phyloP scores from a whole-genome alignment of 2,888 invertebrate genomes.

The Eupithecia exiguata region DNA sequence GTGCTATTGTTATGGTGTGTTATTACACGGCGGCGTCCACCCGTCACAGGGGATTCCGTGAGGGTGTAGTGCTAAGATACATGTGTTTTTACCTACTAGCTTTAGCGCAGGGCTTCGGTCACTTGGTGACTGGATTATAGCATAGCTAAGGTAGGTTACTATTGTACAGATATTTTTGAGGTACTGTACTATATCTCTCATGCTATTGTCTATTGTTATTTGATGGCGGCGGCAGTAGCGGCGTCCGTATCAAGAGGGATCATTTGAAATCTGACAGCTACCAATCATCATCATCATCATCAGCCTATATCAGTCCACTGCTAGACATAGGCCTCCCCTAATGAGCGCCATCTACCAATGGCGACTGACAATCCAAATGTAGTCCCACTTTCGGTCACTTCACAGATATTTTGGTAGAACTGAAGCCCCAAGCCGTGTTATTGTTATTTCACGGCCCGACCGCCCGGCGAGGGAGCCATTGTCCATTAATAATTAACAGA shows the following conservation, averaged over 20 bases:
- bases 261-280: not conserved
- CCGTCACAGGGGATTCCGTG: not conserved
- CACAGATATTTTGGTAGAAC: not conserved
- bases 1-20: slow-evolving; percentile 2
- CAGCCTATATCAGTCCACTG: too few relatives aligned
- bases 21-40: not conserved
- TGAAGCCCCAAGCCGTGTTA: not conserved
- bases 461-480: slow-evolving; percentile 26
- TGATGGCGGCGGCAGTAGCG: not conserved
- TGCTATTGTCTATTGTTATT: not conserved
- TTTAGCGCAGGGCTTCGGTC: not conserved
- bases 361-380: too few relatives aligned
- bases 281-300: too few relatives aligned
- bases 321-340: too few relatives aligned
- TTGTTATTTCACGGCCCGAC: slow-evolving; percentile 18
- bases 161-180: not conserved
- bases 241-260: not conserved
- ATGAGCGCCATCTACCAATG: too few relatives aligned
- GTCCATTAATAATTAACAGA: slow-evolving; percentile 38
- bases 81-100: not conserved
- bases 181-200: not conserved
- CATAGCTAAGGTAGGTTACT: not conserved
- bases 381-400: not conserved
- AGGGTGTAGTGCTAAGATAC: not conserved
- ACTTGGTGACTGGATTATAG: not conserved